Percentiles rank a stretch among this genome's conserved stretches.
These are phyloP conservation scores for Nasonia giraulti DNA, from an alignment of 1,140 invertebrate genomes.

Conservation along the genomic window DNA sequence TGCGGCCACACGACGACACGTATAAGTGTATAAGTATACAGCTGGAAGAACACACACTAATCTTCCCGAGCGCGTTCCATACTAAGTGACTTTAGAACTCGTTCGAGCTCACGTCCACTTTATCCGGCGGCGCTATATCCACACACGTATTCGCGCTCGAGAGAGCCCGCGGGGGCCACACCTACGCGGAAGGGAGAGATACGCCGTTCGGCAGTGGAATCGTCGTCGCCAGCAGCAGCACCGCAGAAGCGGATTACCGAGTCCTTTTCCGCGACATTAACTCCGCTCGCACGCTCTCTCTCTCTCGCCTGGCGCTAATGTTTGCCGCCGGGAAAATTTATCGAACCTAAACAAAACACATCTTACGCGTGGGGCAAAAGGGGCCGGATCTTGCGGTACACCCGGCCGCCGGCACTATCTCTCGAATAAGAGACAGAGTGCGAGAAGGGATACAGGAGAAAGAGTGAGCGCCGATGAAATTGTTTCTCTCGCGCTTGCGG, in stretches of 20 bases:
- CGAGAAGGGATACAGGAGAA: not conserved
- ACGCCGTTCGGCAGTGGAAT: slow-evolving; percentile 35
- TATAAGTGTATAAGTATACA: too few species aligned
- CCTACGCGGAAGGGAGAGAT: not conserved
- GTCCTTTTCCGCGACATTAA: slow-evolving; percentile 51
- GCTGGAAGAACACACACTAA: slow-evolving; percentile 33
- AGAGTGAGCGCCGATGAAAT: not conserved
- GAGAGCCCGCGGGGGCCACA: not conserved
- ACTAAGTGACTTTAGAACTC: slow-evolving; percentile 48
- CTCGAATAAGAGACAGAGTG: not conserved
- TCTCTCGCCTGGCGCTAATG: slow-evolving; percentile 39
- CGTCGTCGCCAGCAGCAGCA: not conserved
- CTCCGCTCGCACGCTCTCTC: not conserved
- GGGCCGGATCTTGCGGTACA: not conserved
- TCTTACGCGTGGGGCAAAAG: slow-evolving; percentile 17
- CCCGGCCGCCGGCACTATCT: not conserved
- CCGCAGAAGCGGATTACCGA: slow-evolving; percentile 46
- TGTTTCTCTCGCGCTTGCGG: not conserved
- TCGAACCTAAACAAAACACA: slow-evolving; percentile 49
- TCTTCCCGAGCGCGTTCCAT: slow-evolving; percentile 41
- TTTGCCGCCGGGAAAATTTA: slow-evolving; percentile 41
- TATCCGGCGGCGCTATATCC: not conserved
- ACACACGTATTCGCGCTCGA: not conserved
- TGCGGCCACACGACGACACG: too few species aligned
- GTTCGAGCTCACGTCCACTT: slow-evolving; percentile 6